Evolutionary conservation across 2,888 invertebrate genomes (phyloP), one percentile per base, ranked within the genome.

Genomic region (Netelia melanura): DNA sequence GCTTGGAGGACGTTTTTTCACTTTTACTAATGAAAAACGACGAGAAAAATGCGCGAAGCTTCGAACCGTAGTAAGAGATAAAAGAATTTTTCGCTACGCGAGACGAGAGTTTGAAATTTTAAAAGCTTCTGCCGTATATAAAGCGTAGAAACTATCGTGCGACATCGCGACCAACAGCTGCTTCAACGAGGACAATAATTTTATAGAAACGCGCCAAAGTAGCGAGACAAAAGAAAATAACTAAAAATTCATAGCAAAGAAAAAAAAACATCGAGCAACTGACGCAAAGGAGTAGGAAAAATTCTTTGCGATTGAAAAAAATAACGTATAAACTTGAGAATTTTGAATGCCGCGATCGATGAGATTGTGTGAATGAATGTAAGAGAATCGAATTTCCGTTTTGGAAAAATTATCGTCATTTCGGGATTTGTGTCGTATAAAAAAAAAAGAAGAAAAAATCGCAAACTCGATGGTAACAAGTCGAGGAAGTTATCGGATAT

Each of bases 151-250:
- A 44, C 38, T n/a, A 38, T 44, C n/a, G 17, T 65, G 9, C 72
- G 9, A 62, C 43, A 68, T 64, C 75, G 56, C 76, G 79, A 67
- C 52, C 70, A 85, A 88, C 38, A 38, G 82, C 86, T 87, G 89
- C 88, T 90, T 90, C 81, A 90, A 89, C 86, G 86, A 89, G 90
- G 90, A 90, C 90, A 90, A 90, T 90, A 90, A 90, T 83, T 91
- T 85, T 83, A 75, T 86, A 85, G 85, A 83, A 56, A 80, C 56
- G 56, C 74, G 25, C 70, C 65, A 61, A 58, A 70, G 58, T 72
- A 64, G 67, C 62, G 56, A 67, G 72, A 58, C 10, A 70, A 48
- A 68, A 62, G n/a, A 71, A 61, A 62, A 52, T 30, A 38, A n/a
- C 25, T 0, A 9, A 56, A 70, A 54, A 3, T 11, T 56, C 21